Base-by-base conservation (phyloP, 1,140 invertebrate genomes). In the Heliconius himera region DNA sequence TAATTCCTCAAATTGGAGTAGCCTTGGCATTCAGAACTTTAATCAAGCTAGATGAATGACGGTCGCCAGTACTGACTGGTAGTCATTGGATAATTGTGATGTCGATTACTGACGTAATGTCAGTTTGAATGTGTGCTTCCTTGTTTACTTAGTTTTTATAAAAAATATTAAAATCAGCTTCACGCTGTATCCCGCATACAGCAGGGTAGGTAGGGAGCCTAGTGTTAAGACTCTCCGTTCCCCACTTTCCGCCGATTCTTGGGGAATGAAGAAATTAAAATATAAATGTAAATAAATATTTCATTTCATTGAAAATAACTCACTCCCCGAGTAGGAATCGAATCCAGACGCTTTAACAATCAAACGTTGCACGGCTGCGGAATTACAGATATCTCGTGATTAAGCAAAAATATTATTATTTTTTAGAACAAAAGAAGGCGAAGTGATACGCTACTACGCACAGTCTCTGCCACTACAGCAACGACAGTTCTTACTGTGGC, bases 401-500 rank as follows among this genome's bases (percentile, higher is more conserved):
- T 60, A 22, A 11, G 8, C 8, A 26, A 60, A 22, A 60, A 3
- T 60, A 60, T n/a, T 29, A 18, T 26, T n/a, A n/a, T 54, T 54
- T 84, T 85, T 18, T 80, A 94, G 91, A 75, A 93, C 91, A 11
- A 91, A 92, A 76, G 91, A 94, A 85, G 90, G 91, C 36, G 91
- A 93, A 77, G 84, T 90, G 41, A 86, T 94, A 18, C 86, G 91
- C 1, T 92, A 93, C 85, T 91, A 88, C 82, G 90, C 92, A 0
- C 82, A 83, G 8, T 82, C 75, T 2, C 78, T 93, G 71, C 49
- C 79, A 3, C 85, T 93, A 2, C 89, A 92, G 70, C 90, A 93
- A 76, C 82, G 88, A 0, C 91, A 93, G 84, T 93, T 94, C 77
- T 87, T 95, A 13, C 88, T 95, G 29, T 95, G 94, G 94, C 95